Percentiles rank a stretch among this genome's conserved stretches.
Evolutionary conservation across 2,888 invertebrate species (phyloP).

Genomic region (Tanypteryx hageni): DNA sequence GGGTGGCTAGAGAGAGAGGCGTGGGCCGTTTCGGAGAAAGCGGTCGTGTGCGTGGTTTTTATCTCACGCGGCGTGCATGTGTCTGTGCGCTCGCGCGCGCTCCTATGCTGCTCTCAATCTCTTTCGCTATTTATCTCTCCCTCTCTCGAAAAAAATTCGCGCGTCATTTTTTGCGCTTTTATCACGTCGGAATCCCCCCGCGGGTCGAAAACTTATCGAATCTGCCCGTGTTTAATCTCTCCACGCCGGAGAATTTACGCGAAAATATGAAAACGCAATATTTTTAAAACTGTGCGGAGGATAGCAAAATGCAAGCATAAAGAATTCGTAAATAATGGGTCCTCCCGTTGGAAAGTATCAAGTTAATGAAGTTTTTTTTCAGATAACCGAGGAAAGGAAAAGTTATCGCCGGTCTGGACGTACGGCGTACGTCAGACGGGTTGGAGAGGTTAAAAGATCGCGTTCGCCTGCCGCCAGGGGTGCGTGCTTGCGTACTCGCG

Average conservation of each 20-base stretch:
- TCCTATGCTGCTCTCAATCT: neutral
- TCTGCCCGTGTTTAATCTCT: too few relatives aligned
- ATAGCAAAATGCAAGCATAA: too few relatives aligned
- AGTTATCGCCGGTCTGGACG: too few relatives aligned
- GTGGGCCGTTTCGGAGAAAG: constrained; percentile 52
- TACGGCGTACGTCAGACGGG: too few relatives aligned
- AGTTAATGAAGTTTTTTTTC: too few relatives aligned
- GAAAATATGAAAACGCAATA: too few relatives aligned
- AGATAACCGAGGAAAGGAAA: too few relatives aligned
- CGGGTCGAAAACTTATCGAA: neutral
- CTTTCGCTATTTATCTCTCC: neutral
- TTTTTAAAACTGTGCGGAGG: too few relatives aligned
- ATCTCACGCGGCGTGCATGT: constrained; percentile 18
- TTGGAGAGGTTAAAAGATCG: neutral
- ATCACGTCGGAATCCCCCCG: neutral
- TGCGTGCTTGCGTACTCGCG: neutral
- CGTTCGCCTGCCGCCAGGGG: neutral
- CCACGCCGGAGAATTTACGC: too few relatives aligned
- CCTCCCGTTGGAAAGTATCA: too few relatives aligned
- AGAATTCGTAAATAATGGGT: too few relatives aligned
- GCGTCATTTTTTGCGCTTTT: neutral
- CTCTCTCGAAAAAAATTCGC: neutral
- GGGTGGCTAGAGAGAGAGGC: constrained; percentile 7
- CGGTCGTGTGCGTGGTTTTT: constrained; percentile 48
- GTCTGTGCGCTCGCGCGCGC: neutral